phyloP scores from a whole-genome alignment of 2,888 invertebrate genomes.

The Falcaria lacertinaria region DNA sequence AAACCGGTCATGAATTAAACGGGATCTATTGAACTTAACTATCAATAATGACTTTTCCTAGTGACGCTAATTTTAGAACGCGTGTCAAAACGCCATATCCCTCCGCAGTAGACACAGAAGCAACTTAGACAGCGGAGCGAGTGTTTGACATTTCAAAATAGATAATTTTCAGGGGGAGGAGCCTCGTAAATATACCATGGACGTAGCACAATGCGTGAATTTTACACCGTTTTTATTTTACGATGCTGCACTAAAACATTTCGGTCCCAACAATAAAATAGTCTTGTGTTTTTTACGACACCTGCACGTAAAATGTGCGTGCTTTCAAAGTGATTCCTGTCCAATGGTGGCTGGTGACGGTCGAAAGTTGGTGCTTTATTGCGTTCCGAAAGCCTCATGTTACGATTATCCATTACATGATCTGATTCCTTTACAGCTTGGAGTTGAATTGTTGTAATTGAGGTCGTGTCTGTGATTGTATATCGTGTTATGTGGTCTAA shows the following conservation, averaged over 20 bases:
- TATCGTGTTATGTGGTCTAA: background rate
- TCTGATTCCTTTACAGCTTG: background rate
- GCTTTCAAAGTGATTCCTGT: conserved; percentile 59
- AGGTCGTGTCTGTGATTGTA: background rate
- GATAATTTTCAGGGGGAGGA: conserved; percentile 36
- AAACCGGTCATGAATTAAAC: too few species aligned
- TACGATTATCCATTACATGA: background rate
- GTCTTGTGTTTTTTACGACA: conserved; percentile 65
- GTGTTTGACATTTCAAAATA: conserved; percentile 31
- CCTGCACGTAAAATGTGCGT: conserved; percentile 50
- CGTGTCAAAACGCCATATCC: background rate
- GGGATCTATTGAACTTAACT: too few species aligned
- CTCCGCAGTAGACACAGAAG: background rate
- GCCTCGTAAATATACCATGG: conserved; percentile 51
- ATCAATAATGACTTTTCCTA: background rate
- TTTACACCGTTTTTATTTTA: conserved; percentile 72
- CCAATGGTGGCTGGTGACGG: conserved; percentile 24
- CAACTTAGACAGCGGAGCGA: conserved; percentile 14
- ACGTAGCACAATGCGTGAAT: conserved; percentile 61
- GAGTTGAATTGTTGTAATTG: background rate
- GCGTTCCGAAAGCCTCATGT: conserved; percentile 20
- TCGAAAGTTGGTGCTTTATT: conserved; percentile 24
- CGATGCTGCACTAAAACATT: conserved; percentile 65
- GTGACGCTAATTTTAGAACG: background rate
- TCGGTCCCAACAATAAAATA: conserved; percentile 64